Evolutionary conservation across 2,888 invertebrate genomes (phyloP).

Genomic region (Bellardia pandia): DNA sequence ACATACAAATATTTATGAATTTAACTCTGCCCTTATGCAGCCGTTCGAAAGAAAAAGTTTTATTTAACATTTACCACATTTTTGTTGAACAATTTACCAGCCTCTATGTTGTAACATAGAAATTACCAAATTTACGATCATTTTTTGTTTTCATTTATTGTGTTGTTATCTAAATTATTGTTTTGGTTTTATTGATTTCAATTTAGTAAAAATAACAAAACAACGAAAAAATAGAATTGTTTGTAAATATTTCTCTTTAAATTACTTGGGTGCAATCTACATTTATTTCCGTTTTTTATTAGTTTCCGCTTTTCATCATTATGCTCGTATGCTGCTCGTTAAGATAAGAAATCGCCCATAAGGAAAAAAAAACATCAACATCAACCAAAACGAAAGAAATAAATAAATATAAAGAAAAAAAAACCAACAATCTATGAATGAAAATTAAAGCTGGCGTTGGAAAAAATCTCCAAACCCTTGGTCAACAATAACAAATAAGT

Average conservation of each 20-base stretch:
- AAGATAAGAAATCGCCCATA: conserved; percentile 66
- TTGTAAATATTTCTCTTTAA: conserved; percentile 27
- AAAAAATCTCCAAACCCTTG: conserved; percentile 37
- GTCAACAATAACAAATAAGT: conserved; percentile 32
- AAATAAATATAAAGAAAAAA: background rate
- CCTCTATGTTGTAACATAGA: background rate
- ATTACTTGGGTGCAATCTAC: conserved; percentile 51
- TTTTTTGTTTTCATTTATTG: background rate
- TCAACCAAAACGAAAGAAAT: background rate
- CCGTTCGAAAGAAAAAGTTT: background rate
- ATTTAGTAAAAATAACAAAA: conserved; percentile 41
- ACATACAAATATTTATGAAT: too few relatives aligned
- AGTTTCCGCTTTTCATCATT: conserved; percentile 69
- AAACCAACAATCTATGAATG: background rate
- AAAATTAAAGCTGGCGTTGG: conserved; percentile 17
- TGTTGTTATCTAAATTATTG: conserved; percentile 21
- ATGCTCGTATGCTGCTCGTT: conserved; percentile 63
- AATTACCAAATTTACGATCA: conserved; percentile 8
- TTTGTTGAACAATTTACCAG: background rate
- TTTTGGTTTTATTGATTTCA: conserved; percentile 57
- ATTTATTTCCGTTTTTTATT: conserved; percentile 66
- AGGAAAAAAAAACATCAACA: conserved; percentile 26
- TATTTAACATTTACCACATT: background rate
- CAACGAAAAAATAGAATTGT: conserved; percentile 8
- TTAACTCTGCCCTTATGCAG: too few relatives aligned